Percentiles rank a stretch among this genome's conserved stretches.
Conservation (phyloP, 2,888 invertebrate species). For the Mallateleia sp. region DNA sequence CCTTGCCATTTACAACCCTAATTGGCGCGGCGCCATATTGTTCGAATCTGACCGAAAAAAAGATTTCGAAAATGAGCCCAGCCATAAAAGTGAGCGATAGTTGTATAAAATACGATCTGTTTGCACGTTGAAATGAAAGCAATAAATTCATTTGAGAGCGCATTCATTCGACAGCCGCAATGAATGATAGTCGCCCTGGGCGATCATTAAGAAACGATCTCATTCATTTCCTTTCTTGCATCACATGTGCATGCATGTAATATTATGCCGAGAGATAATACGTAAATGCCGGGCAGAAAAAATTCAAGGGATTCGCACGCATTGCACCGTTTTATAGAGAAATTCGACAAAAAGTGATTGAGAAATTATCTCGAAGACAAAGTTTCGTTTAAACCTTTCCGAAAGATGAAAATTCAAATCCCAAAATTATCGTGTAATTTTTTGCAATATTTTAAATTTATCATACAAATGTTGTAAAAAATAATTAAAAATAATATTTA, state of each 20-base stretch:
- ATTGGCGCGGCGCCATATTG: conserved; percentile 46
- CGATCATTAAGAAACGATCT: conserved; percentile 79
- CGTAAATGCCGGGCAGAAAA: conserved; percentile 42
- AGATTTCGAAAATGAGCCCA: conserved; percentile 58
- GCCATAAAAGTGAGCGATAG: conserved; percentile 67
- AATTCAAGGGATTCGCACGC: conserved; percentile 37
- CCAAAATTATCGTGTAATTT: not conserved
- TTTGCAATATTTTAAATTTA: too few relatives aligned
- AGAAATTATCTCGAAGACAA: not conserved
- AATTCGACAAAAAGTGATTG: not conserved
- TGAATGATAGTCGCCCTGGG: conserved; percentile 75
- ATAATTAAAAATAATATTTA: too few relatives aligned
- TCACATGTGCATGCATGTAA: conserved; percentile 70
- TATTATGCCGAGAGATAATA: conserved; percentile 49
- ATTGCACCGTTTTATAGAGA: conserved; percentile 6
- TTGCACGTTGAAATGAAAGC: conserved; percentile 76
- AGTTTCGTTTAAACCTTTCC: not conserved
- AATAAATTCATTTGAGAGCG: conserved; percentile 74
- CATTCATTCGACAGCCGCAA: conserved; percentile 74
- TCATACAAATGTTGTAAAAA: too few relatives aligned
- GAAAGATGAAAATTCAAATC: not conserved
- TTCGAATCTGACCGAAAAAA: conserved; percentile 52
- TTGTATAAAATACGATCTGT: conserved; percentile 72
- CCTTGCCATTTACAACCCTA: conserved; percentile 12
- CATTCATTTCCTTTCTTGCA: conserved; percentile 75